Conservation (phyloP, 2,113 vertebrate species). For the Mugil cephalus region DNA sequence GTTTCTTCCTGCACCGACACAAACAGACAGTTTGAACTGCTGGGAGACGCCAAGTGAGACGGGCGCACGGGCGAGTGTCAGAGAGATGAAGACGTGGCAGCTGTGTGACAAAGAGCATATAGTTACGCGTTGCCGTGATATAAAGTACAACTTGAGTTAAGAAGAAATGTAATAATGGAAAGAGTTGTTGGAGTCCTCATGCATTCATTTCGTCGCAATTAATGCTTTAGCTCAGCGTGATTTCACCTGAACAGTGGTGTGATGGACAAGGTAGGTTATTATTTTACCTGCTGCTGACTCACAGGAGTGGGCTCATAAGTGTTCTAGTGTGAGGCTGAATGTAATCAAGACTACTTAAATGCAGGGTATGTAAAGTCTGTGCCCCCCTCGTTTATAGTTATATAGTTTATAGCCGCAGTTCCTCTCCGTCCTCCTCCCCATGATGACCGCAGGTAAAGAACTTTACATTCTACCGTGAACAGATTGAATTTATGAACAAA, state of each 20-base stretch:
- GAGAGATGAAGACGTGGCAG: background rate
- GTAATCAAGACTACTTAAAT: slow-evolving; percentile 8
- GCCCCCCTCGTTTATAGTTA: too few relatives aligned
- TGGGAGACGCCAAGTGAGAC: slow-evolving; percentile 7
- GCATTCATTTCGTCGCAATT: slow-evolving; percentile 28
- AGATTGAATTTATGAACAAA: too few relatives aligned
- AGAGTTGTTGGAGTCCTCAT: background rate
- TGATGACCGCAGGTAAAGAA: too few relatives aligned
- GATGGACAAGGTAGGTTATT: slow-evolving; percentile 23
- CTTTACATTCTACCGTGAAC: too few relatives aligned
- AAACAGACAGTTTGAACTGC: slow-evolving; percentile 24
- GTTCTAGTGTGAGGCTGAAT: background rate
- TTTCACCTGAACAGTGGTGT: background rate
- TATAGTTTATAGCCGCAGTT: too few relatives aligned
- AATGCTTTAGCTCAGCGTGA: slow-evolving; percentile 4
- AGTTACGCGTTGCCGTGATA: background rate
- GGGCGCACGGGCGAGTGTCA: background rate
- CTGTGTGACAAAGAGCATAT: background rate
- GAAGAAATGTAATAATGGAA: slow-evolving; percentile 9
- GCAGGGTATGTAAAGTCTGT: too few relatives aligned
- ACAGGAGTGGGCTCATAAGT: slow-evolving; percentile 26
- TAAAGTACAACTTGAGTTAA: background rate
- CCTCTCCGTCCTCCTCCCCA: too few relatives aligned
- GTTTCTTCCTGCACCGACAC: slow-evolving; percentile 24
- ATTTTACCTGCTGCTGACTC: slow-evolving; percentile 22